Conservation (phyloP, 2,797 vertebrate genomes). For the Carapus acus region DNA sequence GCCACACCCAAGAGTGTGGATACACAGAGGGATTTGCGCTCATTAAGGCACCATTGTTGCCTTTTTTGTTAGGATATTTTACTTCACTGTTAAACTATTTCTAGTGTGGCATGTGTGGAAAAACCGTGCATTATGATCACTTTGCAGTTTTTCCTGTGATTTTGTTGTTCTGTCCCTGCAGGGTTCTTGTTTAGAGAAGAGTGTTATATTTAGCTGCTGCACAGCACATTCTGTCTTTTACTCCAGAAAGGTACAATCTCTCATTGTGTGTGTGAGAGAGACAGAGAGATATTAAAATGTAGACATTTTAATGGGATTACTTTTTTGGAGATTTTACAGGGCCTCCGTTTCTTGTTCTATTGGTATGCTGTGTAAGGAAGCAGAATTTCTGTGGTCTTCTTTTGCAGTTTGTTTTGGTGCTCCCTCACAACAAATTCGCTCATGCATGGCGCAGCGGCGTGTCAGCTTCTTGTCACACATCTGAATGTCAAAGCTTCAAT, state of each 20-base stretch:
- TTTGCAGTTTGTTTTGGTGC: constrained; percentile 27
- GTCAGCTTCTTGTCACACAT: constrained; percentile 55
- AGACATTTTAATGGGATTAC: too few relatives aligned
- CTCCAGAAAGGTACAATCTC: background rate
- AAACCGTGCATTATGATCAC: background rate
- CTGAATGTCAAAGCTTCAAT: constrained; percentile 40
- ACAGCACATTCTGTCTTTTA: background rate
- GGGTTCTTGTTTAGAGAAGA: background rate
- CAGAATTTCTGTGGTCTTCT: constrained; percentile 27
- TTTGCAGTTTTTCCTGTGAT: background rate
- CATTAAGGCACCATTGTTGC: background rate
- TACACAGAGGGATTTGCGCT: background rate
- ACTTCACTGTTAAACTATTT: too few relatives aligned
- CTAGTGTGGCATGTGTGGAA: too few relatives aligned
- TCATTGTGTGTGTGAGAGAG: constrained; percentile 6
- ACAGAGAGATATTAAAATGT: constrained; percentile 13
- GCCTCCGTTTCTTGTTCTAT: constrained; percentile 19
- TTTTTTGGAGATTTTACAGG: constrained; percentile 9
- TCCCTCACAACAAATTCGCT: constrained; percentile 34
- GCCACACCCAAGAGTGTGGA: background rate
- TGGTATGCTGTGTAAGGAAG: constrained; percentile 22
- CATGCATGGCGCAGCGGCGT: constrained; percentile 49
- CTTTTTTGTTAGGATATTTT: background rate
- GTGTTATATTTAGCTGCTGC: constrained; percentile 4
- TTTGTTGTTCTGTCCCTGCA: background rate